phyloP scores from a whole-genome alignment of 2,797 vertebrate species.

The Crocidura indochinensis region DNA sequence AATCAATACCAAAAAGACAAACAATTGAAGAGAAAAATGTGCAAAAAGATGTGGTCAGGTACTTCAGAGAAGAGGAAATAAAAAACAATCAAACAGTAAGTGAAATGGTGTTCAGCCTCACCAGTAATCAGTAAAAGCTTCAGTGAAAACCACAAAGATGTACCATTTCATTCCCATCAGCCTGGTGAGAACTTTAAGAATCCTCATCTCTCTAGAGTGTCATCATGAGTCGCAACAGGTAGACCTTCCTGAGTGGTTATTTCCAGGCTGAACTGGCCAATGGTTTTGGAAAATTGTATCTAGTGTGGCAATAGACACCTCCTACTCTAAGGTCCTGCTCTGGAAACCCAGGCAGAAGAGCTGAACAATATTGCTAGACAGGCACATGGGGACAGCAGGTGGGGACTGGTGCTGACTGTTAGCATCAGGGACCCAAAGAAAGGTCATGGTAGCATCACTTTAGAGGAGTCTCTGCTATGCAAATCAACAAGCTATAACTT shows the following conservation, averaged over 20 bases:
- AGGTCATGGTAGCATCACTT: rapidly evolving
- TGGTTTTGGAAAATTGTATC: background rate
- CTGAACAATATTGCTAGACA: rapidly evolving
- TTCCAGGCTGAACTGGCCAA: background rate
- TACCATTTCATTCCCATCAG: background rate
- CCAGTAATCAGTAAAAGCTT: background rate
- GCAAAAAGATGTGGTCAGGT: background rate
- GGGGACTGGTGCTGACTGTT: background rate
- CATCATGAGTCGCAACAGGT: background rate
- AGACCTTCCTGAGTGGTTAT: rapidly evolving
- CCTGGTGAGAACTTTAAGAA: background rate
- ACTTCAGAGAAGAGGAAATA: background rate
- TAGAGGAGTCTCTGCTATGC: background rate
- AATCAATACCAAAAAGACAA: background rate
- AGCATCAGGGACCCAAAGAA: rapidly evolving
- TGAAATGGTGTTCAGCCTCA: background rate
- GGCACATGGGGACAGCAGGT: background rate
- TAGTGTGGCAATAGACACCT: rapidly evolving
- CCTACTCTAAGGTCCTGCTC: rapidly evolving
- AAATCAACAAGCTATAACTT: background rate
- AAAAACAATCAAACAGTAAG: background rate
- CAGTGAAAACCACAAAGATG: background rate
- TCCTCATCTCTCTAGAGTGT: background rate
- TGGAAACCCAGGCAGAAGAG: rapidly evolving
- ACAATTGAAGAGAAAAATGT: background rate